These are phyloP conservation scores for Arizona elegans DNA, from an alignment of 2,113 vertebrate genomes.

Conservation along the genomic window DNA sequence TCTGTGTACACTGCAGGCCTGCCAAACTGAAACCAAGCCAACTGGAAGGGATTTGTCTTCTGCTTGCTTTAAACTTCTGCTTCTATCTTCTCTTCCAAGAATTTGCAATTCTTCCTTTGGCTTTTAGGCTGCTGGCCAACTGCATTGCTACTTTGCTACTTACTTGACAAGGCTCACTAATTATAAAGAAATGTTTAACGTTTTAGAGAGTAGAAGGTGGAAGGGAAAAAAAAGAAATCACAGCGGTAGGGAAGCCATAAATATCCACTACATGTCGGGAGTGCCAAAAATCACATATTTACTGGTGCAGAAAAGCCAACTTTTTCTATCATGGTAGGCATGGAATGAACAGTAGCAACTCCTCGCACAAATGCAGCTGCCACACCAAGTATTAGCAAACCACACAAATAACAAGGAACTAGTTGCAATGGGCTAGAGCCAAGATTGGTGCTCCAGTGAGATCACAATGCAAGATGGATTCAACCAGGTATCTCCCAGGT, in stretches of 20 bases:
- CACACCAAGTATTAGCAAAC: background rate
- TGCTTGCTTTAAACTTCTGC: slow-evolving; percentile 60
- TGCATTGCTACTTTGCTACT: slow-evolving; percentile 40
- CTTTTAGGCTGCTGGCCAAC: slow-evolving; percentile 56
- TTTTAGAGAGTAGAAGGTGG: slow-evolving; percentile 14
- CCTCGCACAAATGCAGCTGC: background rate
- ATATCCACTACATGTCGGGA: background rate
- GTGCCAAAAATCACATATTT: slow-evolving; percentile 3
- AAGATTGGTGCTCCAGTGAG: background rate
- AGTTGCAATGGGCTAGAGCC: background rate
- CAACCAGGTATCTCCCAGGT: background rate
- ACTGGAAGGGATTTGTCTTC: slow-evolving; percentile 51
- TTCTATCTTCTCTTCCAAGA: slow-evolving; percentile 59
- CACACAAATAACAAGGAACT: background rate
- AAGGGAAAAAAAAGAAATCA: slow-evolving; percentile 47
- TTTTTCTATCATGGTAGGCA: background rate
- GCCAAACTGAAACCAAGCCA: slow-evolving; percentile 50
- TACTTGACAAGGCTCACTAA: slow-evolving; percentile 59
- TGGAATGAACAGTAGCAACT: background rate
- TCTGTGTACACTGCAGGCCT: slow-evolving; percentile 53
- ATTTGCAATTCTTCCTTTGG: slow-evolving; percentile 57
- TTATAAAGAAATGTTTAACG: slow-evolving; percentile 53
- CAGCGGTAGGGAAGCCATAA: slow-evolving; percentile 27
- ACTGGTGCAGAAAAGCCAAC: background rate
- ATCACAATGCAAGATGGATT: background rate